phyloP scores from a whole-genome alignment of 2,888 invertebrate species.

The Drosophila paramelanica region DNA sequence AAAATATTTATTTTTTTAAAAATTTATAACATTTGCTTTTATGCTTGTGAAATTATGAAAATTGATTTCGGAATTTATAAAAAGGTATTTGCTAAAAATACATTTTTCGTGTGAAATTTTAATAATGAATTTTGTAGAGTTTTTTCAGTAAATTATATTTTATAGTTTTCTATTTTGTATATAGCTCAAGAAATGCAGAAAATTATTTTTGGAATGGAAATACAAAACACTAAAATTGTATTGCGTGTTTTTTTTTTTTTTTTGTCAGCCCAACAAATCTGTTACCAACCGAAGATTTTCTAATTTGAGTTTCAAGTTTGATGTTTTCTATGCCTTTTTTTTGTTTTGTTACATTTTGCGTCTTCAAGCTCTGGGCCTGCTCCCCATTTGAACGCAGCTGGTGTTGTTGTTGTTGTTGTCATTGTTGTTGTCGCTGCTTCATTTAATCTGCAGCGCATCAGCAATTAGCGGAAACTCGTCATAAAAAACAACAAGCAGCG shows the following conservation, averaged over 20 bases:
- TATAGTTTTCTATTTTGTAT: no score
- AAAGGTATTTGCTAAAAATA: no score
- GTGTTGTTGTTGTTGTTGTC: slow-evolving; percentile 35
- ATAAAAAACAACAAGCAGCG: slow-evolving; percentile 69
- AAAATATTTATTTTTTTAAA: no score
- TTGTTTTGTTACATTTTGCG: slow-evolving; percentile 33
- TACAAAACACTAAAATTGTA: not conserved
- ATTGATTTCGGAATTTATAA: no score
- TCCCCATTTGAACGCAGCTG: slow-evolving; percentile 52
- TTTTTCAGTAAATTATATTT: no score
- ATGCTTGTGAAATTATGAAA: no score
- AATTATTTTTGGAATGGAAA: no score
- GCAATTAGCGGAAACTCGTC: slow-evolving; percentile 81
- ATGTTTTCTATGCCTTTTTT: not conserved
- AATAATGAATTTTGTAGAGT: no score
- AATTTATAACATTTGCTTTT: no score
- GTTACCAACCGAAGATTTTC: slow-evolving; percentile 25
- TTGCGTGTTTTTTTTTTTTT: not conserved
- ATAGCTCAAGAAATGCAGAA: slow-evolving; percentile 4
- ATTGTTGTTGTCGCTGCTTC: slow-evolving; percentile 43
- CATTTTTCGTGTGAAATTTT: no score
- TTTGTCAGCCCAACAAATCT: slow-evolving; percentile 6
- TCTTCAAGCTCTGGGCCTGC: slow-evolving; percentile 36
- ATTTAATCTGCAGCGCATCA: slow-evolving; percentile 80
- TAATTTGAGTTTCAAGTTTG: slow-evolving; percentile 1